Conservation (phyloP, 2,797 vertebrate species). For the Smutsia gigantea region DNA sequence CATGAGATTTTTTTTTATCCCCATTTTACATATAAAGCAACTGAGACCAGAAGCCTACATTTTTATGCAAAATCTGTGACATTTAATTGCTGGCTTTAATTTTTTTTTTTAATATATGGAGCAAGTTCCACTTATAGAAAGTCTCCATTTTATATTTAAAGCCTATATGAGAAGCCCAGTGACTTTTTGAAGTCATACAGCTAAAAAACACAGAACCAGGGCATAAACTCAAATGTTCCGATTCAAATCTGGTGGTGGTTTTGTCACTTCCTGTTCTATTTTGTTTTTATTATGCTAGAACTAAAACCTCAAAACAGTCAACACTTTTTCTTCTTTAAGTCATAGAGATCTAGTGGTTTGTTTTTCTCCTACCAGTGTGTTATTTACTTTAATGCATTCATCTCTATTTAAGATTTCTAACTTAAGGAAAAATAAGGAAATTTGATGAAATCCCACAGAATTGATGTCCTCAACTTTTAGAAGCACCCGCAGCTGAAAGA, state of each 20-base stretch:
- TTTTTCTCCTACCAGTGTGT: not conserved
- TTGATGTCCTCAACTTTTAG: not conserved
- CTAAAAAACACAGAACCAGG: not conserved
- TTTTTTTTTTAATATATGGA: not conserved
- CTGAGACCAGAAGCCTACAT: not conserved
- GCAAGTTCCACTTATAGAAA: not conserved
- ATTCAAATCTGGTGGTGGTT: not conserved
- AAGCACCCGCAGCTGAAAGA: not conserved
- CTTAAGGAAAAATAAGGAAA: not conserved
- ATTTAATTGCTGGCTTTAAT: not conserved
- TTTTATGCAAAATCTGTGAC: not conserved
- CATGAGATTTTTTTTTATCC: not conserved
- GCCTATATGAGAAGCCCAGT: not conserved
- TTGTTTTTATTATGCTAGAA: conserved; percentile 13
- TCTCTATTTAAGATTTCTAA: not conserved
- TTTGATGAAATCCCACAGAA: not conserved
- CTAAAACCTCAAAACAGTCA: not conserved
- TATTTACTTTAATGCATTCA: not conserved
- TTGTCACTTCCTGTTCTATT: not conserved
- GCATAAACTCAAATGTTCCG: not conserved
- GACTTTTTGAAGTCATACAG: not conserved
- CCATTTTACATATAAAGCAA: not conserved
- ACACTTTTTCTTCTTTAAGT: not conserved
- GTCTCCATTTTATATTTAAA: not conserved
- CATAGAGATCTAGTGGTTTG: not conserved